Evolutionary conservation across 1,140 invertebrate genomes (phyloP), one percentile per base, ranked within the genome.

Genomic region (Leptinotarsa defecta): DNA sequence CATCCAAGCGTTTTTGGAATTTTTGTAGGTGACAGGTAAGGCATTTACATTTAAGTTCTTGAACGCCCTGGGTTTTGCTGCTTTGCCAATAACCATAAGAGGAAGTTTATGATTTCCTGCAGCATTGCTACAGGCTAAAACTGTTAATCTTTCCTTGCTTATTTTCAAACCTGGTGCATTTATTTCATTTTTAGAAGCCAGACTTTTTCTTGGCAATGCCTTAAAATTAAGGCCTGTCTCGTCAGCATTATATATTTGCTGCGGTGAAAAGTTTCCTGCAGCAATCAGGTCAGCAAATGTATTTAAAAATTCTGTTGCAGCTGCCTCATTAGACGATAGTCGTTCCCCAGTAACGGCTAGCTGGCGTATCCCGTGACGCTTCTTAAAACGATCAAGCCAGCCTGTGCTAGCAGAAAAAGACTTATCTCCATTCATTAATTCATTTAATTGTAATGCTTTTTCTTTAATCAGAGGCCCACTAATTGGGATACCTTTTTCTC

Each of bases 211-310:
- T 24, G 84, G 84, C 43, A 86, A 71, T 73, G 74, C 73, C 81
- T 85, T 86, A 78, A 81, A 86, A 80, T 81, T 77, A 48, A 87
- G 77, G 20, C 83, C 83, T 48, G 81, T 81, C 82, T 86, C 84
- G 73, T 86, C 86, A 71, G 81, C 82, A 79, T 87, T 86, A 75
- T 86, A 85, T 62, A 87, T 77, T 81, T 84, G 79, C 76, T 64
- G 74, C 34, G 48, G 76, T 69, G 20, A 17, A 17, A 52, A 74
- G 76, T 13, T n/a, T 15, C 65, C 13, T 13, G 49, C 49, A 13
- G 13, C 49, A 13, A 52, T 52, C 17, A 52, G 49, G 13, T 52
- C 17, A 17, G 49, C 49, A 52, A 24, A 24, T 24, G 24, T 24
- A 24, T 24, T 52, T 52, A 57, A 76, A 76, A 48, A 48, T 24